Evolutionary conservation across 1,140 invertebrate genomes (phyloP).

Genomic region (Sipha flava): DNA sequence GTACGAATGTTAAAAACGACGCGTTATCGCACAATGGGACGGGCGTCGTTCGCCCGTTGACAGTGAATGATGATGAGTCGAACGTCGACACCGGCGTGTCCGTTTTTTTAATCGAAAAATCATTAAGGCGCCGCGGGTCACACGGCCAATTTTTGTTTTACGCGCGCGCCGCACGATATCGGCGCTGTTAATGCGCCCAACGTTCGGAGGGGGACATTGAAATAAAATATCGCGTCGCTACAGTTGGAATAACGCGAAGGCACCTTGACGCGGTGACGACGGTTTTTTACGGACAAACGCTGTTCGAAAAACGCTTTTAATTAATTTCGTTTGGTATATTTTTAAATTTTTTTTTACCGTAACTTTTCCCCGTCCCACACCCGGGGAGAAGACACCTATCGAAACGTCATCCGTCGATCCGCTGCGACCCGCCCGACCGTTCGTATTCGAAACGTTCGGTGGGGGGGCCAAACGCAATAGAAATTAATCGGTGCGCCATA

Average conservation of each 20-base stretch:
- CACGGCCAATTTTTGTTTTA: neutral
- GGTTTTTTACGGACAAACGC: neutral
- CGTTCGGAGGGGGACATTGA: too few relatives aligned
- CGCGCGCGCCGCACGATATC: too few relatives aligned
- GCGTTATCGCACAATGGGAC: neutral
- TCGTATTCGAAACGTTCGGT: constrained; percentile 1
- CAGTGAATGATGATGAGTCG: constrained; percentile 27
- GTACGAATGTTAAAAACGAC: too few relatives aligned
- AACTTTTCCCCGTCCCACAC: too few relatives aligned
- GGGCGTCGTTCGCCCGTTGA: neutral
- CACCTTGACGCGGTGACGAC: neutral
- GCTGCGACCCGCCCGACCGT: neutral
- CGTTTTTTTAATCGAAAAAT: constrained; percentile 27
- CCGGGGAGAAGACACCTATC: too few relatives aligned
- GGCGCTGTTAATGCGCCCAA: too few relatives aligned
- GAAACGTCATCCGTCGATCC: neutral
- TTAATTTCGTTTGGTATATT: neutral
- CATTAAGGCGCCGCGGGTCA: neutral
- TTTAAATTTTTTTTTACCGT: neutral
- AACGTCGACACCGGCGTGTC: constrained; percentile 8
- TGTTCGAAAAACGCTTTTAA: neutral
- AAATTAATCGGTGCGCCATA: constrained; percentile 3
- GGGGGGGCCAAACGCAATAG: neutral
- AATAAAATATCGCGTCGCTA: too few relatives aligned
- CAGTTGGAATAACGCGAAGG: too few relatives aligned